phyloP scores from a whole-genome alignment of 53 echinoderm and acorn worm genomes.

The Echinometra lucunter region DNA sequence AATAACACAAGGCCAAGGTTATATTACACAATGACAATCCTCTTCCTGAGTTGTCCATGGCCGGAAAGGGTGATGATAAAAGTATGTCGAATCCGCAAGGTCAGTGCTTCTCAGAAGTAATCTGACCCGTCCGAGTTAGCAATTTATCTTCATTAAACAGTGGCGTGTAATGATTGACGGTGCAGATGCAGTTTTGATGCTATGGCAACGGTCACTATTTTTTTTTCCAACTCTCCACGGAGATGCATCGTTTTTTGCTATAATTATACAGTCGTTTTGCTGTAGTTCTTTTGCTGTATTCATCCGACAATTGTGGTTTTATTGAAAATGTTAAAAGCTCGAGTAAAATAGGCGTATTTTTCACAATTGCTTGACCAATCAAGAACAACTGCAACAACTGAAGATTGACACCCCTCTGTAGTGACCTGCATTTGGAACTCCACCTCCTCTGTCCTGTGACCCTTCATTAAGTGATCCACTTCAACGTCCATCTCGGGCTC shows the following conservation, averaged over 20 bases:
- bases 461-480: constrained; percentile 19
- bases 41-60: background rate
- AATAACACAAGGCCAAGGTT: background rate
- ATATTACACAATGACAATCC: background rate
- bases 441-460: background rate
- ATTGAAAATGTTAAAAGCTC: no score
- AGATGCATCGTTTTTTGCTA: background rate
- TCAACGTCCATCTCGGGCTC: background rate
- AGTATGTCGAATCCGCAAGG: constrained; percentile 10
- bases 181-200: constrained; percentile 20
- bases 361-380: background rate
- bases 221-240: background rate
- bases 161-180: background rate
- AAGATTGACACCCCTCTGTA: background rate
- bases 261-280: background rate
- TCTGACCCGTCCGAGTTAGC: constrained; percentile 38
- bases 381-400: background rate
- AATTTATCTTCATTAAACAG: constrained; percentile 1
- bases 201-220: background rate
- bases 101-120: background rate
- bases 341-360: constrained; percentile 6
- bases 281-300: background rate
- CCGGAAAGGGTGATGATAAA: background rate
- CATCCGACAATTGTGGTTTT: background rate
- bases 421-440: constrained; percentile 33